Base-by-base conservation (phyloP, 2,888 invertebrate genomes). In the Cryptus viduatorius region DNA sequence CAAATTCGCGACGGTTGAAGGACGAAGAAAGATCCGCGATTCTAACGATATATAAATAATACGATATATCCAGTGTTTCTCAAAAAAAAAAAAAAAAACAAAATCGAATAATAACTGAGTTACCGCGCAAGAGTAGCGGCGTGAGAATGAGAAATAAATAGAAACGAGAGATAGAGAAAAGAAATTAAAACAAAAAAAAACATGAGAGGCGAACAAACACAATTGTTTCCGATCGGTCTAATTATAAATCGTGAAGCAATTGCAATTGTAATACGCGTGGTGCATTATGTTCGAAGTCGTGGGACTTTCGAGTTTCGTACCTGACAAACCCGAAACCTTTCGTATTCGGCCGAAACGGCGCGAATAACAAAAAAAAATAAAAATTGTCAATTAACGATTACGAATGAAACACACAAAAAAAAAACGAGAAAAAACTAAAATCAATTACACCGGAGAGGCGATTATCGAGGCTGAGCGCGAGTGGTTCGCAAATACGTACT, bases 181-280 rank as follows among this genome's bases (percentile, higher is more conserved):
- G 64, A 64, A 73, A 75, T 19, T 19, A 56, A 56, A 1, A 16
- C 48, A 64, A 48, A 64, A 50, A 65, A 76, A 2, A 61, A 16
- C 16, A 56, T 29, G 59, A 14, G 24, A 37, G 53, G 82, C 84
- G 85, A 86, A 79, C 83, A 75, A 31, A 16, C 65, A 67, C 46
- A 76, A 75, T 79, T 81, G 72, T 81, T 82, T 82, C 84, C 79
- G 79, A 76, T 67, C 82, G 84, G 84, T 84, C 84, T 84, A 84
- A 84, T 81, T 75, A 75, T 53, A 78, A 78, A 78, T 84, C 69
- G 78, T 61, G 77, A 73, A 73, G 37, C 68, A 68, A 78, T 72
- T 78, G 77, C n/a, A 16, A 46, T 46, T 68, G 5, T 31, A 56
- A 75, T 42, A 75, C 53, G 78, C 69, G 77, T 69, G 72, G 29